Conservation (phyloP, 2,888 invertebrate genomes). For the Sinohyriopsis cumingii region DNA sequence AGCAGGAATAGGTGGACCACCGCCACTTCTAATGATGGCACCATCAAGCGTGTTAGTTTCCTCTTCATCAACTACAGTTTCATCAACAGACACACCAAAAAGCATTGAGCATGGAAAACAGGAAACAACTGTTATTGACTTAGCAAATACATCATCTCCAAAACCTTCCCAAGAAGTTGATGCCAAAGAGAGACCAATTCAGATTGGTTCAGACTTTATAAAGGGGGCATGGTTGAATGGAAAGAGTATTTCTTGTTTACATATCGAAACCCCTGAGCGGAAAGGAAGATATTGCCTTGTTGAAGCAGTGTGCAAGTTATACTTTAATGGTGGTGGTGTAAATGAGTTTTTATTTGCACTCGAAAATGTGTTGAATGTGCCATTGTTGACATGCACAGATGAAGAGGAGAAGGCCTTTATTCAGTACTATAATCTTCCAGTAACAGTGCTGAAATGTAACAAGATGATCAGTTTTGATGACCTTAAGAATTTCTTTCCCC, state of each 20-base stretch:
- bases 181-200: conserved; percentile 5
- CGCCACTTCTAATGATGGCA: too few relatives aligned
- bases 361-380: conserved; percentile 60
- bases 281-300: conserved; percentile 62
- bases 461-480: conserved; percentile 64
- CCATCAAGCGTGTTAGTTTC: too few relatives aligned
- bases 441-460: conserved; percentile 64
- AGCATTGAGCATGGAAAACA: too few relatives aligned
- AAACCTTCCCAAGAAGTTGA: background rate
- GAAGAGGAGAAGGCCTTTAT: conserved; percentile 67
- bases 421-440: conserved; percentile 66
- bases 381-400: conserved; percentile 57
- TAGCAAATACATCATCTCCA: too few relatives aligned
- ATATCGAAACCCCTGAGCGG: conserved; percentile 39
- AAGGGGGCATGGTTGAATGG: conserved; percentile 60
- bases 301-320: conserved; percentile 66
- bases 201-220: conserved; percentile 38
- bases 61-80: too few relatives aligned
- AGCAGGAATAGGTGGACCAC: too few relatives aligned
- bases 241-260: conserved; percentile 66
- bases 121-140: too few relatives aligned
- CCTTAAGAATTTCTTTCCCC: conserved; percentile 62
- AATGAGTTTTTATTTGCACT: conserved; percentile 64
- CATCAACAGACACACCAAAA: too few relatives aligned
- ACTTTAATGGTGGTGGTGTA: conserved; percentile 63